Base-by-base conservation (phyloP, 1,140 invertebrate species). In the Drosophila orena region DNA sequence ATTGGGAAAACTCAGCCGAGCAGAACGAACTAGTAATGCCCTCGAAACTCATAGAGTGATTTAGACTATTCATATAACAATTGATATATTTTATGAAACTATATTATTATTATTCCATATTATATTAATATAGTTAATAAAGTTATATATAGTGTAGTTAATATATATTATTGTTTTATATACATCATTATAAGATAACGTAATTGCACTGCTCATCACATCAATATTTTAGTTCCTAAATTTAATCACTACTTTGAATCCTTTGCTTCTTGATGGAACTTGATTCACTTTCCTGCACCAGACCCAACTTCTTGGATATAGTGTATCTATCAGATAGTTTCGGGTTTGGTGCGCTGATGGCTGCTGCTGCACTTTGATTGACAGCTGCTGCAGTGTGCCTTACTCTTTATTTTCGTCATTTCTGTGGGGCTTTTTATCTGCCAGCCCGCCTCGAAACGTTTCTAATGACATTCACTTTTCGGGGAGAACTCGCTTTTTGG, bases 401-500 rank as follows among this genome's bases (percentile, higher is more conserved):
- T 53, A 43, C 49, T 74, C 81, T 61, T 55, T 83, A 42, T 79
- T 72, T 75, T 79, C 61, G 44, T 55, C 34, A 66, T 72, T 74
- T 66, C 66, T 75, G 34, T 61, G 58, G 52, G 54, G 43, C 64
- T 69, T 71, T 81, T 77, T 86, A 88, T 88, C 83, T 89, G 83
- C 42, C 57, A 56, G 47, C 49, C 49, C 78, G 79, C 60, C 61
- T 62, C 73, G 59, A 78, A 72, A 81, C 70, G 79, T 52, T 74
- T 88, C 84, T 88, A 88, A 88, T 88, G 84, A 88, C 84, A 88
- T 89, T 88, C 84, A 88, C 84, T 89, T 88, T 84, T 86, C 50
- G 77, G 81, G 34, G 5, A 58, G 81, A 68, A 65, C 64, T 35
- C 77, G 73, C 73, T 57, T 88, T 88, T 89, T 84, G 79, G 84